Evolutionary conservation across 2,888 invertebrate genomes (phyloP), one percentile per base, ranked within the genome.

Genomic region (Chymomyza amoena): DNA sequence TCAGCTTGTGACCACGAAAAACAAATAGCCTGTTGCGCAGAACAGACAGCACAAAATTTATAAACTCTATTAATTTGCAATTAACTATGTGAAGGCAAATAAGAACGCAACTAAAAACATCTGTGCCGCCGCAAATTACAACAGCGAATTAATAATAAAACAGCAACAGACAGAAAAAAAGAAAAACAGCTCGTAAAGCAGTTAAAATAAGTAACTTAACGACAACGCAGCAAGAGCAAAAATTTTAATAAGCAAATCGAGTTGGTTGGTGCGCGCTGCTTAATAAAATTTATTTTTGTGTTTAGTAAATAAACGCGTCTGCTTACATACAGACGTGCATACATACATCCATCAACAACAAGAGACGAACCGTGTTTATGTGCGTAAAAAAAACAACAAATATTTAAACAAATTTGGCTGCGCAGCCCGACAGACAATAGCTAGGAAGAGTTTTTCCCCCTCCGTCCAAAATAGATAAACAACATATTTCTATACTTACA

Each of bases 341-440:
- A 54, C 18, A n/a, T 16, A 18, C 16, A 61, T 61, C 39, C 39
- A 45, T 45, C 39, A 45, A 45, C 39, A 45, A 45, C 39, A 45
- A 45, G 39, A 10, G 39, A 45, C 39, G 67, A 56, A 51, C 66
- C 66, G 28, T 61, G 62, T 60, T 65, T 64, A 28, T 50, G 62
- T 50, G 67, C 61, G 59, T 56, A 77, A 32, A 32, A 32, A 32
- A 32, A 32, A 32, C 32, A 32, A 32, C 32, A 77, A 75, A 85
- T 80, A 85, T 81, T 83, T 80, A 80, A 85, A 80, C 84, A 79
- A 84, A 85, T 73, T 83, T 77, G 72, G 77, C 68, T 73, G 81
- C 76, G 71, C 76, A 54, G 57, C 32, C 32, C 9, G 25, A 5
- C 54, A 54, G 54, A 54, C 54, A 54, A 45, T 45, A 45, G 39